Base-by-base conservation (phyloP, 2,797 vertebrate species). In the Enteromius paludinosus region DNA sequence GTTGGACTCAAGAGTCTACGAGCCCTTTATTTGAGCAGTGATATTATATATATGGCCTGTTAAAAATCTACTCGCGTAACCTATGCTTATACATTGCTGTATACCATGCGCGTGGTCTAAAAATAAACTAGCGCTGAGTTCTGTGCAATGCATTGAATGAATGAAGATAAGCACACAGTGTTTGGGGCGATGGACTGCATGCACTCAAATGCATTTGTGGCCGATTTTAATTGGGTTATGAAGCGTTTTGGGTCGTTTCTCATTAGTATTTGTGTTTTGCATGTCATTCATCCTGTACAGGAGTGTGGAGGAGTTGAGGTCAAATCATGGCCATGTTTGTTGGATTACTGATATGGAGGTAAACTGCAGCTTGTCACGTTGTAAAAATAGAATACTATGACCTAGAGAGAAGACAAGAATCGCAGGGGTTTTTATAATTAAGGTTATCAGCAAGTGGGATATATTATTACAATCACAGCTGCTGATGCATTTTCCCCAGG, bases 1-100 rank as follows among this genome's bases (percentile, higher is more conserved):
- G 79, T 69, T 75, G 65, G 81, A 86, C 84, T 81, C 49, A 62
- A 52, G 38, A 75, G 79, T 78, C 41, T 43, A 17, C 82, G 70
- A 81, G 65, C 41, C 41, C 2, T 73, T 49, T 64, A 33, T 33
- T 25, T 18, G 62, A 68, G 23, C 49, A 38, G 8, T 28, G 35
- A 17, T 43, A 38, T 62, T 5, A 25, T 59, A 47, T 45, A 4
- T 23, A 14, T 5, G 49, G 18, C 23, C 28, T 74, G 15, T 45
- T 56, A 56, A 17, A 68, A 4, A 43, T 76, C 20, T 20, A 75
- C 18, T 54, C 47, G 2, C 35, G 17, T 66, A n/a, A 23, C 17
- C 17, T 45, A 15, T 18, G n/a, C 4, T 2, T 52, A 25, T 18
- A 17, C 12, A 1, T 33, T 59, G 25, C 9, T 64, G 28, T 47